phyloP scores from a whole-genome alignment of 2,888 invertebrate genomes.

The Lasioglossum oenotherae region DNA sequence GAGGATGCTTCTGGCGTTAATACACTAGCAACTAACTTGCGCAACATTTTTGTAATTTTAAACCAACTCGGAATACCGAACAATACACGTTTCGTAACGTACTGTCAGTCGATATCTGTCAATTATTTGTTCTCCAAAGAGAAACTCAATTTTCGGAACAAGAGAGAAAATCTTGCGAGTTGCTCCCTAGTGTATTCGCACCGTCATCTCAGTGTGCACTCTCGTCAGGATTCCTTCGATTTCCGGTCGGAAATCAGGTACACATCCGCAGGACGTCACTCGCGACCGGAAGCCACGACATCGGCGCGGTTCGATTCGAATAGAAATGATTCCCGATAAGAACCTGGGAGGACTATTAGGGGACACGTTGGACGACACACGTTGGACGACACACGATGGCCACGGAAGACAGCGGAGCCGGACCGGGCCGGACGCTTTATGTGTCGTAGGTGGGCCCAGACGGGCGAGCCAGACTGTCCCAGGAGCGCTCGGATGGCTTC shows the following conservation, averaged over 20 bases:
- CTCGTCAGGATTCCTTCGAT: neutral
- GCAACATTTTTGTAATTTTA: neutral
- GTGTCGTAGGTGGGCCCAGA: constrained; percentile 79
- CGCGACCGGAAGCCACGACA: neutral
- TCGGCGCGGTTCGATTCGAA: neutral
- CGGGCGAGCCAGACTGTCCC: constrained; percentile 81
- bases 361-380: constrained; percentile 6
- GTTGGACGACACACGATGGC: constrained; percentile 30
- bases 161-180: no score
- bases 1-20: neutral
- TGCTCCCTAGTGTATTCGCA: no score
- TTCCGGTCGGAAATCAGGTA: neutral
- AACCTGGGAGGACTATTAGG: neutral
- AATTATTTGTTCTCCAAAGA: no score
- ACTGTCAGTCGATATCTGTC: no score
- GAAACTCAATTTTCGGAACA: no score
- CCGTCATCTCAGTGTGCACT: neutral
- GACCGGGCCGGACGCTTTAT: constrained; percentile 40
- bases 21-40: neutral
- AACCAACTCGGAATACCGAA: no score
- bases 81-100: no score
- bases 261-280: neutral
- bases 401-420: constrained; percentile 28
- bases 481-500: constrained; percentile 83
- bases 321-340: neutral